Evolutionary conservation across 2,888 invertebrate genomes (phyloP).

Genomic region (Crossocerus cetratus): DNA sequence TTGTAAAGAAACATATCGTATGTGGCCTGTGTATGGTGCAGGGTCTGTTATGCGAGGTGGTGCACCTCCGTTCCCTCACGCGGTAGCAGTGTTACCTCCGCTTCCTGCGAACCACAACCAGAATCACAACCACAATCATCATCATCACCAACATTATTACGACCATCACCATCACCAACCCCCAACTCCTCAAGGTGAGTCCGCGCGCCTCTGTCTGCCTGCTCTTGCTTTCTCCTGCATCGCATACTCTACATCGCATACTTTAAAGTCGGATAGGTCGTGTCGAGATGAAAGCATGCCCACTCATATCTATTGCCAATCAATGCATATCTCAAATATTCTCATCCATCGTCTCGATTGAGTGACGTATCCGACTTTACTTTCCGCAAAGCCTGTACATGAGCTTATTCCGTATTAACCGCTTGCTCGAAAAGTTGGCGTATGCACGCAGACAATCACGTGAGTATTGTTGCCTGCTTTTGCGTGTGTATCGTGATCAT

Average conservation of each 20-base stretch:
- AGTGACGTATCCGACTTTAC: slow-evolving; percentile 18
- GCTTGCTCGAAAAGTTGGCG: slow-evolving; percentile 39
- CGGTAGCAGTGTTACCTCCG: slow-evolving; percentile 82
- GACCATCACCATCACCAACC: slow-evolving; percentile 68
- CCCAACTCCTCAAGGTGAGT: slow-evolving; percentile 74
- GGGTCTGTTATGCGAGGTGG: slow-evolving; percentile 73
- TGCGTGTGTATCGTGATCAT: slow-evolving; percentile 15
- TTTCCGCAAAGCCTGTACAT: slow-evolving; percentile 14
- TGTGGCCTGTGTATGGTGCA: slow-evolving; percentile 71
- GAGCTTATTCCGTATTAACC: slow-evolving; percentile 32
- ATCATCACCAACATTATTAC: slow-evolving; percentile 69
- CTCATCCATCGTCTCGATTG: not conserved
- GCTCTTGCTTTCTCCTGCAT: slow-evolving; percentile 35
- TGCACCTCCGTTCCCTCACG: slow-evolving; percentile 78
- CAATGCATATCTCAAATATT: not conserved
- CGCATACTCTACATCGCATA: slow-evolving; percentile 16
- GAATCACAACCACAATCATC: slow-evolving; percentile 70
- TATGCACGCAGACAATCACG: slow-evolving; percentile 40
- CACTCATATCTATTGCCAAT: not conserved
- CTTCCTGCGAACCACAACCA: slow-evolving; percentile 74
- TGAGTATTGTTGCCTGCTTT: slow-evolving; percentile 39
- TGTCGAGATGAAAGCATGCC: slow-evolving; percentile 5
- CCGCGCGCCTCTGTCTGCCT: slow-evolving; percentile 47
- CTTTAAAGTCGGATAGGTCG: not conserved
- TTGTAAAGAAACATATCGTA: slow-evolving; percentile 56